phyloP scores from a whole-genome alignment of 37 sponge, comb jelly and placozoan species.

The Spongilla lacustris region DNA sequence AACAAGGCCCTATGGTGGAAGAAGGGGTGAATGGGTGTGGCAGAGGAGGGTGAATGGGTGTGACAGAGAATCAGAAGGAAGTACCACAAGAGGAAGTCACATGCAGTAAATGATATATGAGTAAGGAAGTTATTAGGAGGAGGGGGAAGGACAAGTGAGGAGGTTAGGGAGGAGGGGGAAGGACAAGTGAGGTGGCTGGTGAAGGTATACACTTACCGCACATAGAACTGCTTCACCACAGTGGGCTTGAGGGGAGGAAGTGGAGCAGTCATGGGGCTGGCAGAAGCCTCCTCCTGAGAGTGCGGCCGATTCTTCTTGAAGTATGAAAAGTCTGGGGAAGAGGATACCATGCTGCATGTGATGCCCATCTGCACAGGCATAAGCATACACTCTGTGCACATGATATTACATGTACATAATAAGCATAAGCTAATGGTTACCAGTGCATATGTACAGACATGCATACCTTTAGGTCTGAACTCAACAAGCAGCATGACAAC shows the following conservation, averaged over 20 bases:
- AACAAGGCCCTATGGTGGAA: constrained; percentile 73
- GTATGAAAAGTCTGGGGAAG: constrained; percentile 20
- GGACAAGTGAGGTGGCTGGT: background rate
- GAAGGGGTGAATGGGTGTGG: background rate
- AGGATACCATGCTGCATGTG: background rate
- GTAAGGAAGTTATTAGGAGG: too few species aligned
- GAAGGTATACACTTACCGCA: constrained; percentile 38
- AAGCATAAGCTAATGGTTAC: too few species aligned
- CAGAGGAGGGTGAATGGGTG: background rate
- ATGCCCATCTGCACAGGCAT: too few species aligned
- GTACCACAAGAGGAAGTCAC: too few species aligned
- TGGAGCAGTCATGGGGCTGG: background rate
- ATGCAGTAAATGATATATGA: too few species aligned
- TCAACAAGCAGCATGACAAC: constrained; percentile 77
- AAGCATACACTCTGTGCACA: too few species aligned
- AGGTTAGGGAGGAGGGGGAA: background rate
- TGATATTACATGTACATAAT: too few species aligned
- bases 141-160: too few species aligned
- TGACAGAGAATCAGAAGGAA: too few species aligned
- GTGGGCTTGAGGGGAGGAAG: constrained; percentile 16
- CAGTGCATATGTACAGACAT: too few species aligned
- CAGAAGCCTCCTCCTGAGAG: constrained; percentile 11
- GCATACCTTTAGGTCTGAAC: constrained; percentile 70
- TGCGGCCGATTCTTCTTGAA: background rate
- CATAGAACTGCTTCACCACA: constrained; percentile 64